Base-by-base conservation (phyloP, 2,797 vertebrate genomes). In the Anguilla obscura region DNA sequence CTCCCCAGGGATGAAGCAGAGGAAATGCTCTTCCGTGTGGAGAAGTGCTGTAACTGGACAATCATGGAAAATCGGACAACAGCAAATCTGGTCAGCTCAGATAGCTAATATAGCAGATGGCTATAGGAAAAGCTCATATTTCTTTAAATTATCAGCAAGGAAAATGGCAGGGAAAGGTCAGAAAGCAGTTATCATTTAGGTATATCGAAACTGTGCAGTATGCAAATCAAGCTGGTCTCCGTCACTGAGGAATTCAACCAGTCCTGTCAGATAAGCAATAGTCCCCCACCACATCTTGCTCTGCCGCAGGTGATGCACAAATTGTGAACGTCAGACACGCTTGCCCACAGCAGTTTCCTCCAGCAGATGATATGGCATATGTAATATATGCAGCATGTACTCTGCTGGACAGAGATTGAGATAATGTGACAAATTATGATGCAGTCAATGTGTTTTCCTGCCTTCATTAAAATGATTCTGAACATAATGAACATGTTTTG, bases 131-230 rank as follows among this genome's bases (percentile, higher is more conserved):
- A 90, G 93, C 93, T 94, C 95, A 91, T 91, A 95, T 95, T 95
- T 94, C 92, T 95, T 93, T 94, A 94, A 94, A 95, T 95, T 94
- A 94, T 90, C 90, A 93, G 89, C 85, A 84, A 89, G 88, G 90
- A 89, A 86, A 94, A 92, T 91, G 88, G 74, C 92, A 94, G 5
- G 63, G 4, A 27, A n/a, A 93, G 93, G 94, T 95, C 94, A 94
- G 63, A 90, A 85, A 92, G 93, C 89, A 87, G 88, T 91, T 82
- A 90, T 85, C 86, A 88, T 90, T 93, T 71, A 87, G 86, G 63
- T 88, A 91, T 91, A 89, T 91, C 66, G 63, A 91, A 91, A 91
- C 89, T 92, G 88, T 76, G 76, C 84, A 88, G 86, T 89, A 60
- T 91, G 84, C 86, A 91, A 91, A 94, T 95, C 90, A 89, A 91